Base-by-base conservation (phyloP, 2,797 vertebrate species). In the Enteromius viviparus region DNA sequence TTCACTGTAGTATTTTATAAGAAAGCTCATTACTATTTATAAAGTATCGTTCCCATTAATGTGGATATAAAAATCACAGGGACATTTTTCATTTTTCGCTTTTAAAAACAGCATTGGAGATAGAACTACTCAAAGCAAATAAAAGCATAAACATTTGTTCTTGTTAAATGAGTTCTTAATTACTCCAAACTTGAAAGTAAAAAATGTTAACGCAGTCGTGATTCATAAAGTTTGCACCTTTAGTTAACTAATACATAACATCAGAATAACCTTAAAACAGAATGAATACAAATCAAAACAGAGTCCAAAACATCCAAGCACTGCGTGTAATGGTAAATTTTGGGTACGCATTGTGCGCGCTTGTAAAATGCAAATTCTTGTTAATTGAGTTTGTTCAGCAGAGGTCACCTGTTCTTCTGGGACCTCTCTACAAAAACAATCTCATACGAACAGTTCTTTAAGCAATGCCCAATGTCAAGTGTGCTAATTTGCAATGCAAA, bases 341-440 rank as follows among this genome's bases (percentile, higher is more conserved):
- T 9, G n/a, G 71, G 60, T 75, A 53, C 34, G 8, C 60, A 76
- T 66, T 75, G 14, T 26, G 47, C 55, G 72, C 23, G 32, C 60
- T 66, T 76, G 62, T 68, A 26, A 26, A 82, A 82, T 82, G 71
- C 71, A 29, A 76, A 76, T 82, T 76, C 12, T 68, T 55, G 62
- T 42, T 82, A 82, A 82, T 82, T 10, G 74, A 76, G 81, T 47
- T 77, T 0, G 37, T 77, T 83, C 81, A 15, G 21, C 49, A 77
- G 74, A 77, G 74, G 74, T 83, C 81, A 83, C 64, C 71, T 45
- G 64, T 40, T 83, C 74, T 69, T 32, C 74, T 3, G 65, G 51
- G 81, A 83, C 72, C 64, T 62, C 64, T 77, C 37, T 76, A 42
- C 71, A 82, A 60, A 77, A 77, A 19, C 64, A 83, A 45, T 60